Evolutionary conservation across 2,797 vertebrate species (phyloP).

Genomic region (Hephaestus fuliginosus): DNA sequence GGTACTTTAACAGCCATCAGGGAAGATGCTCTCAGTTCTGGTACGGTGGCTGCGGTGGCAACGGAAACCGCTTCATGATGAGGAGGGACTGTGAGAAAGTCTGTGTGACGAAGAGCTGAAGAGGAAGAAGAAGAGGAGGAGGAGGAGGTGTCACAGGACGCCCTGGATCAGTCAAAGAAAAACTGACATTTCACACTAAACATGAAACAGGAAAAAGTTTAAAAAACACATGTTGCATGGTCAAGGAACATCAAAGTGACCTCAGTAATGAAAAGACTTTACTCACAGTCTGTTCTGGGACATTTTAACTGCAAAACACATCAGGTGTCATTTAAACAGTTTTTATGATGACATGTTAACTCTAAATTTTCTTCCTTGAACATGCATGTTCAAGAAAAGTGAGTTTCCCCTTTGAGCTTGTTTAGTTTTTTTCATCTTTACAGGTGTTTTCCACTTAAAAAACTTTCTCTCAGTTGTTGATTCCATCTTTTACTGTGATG

Average conservation of each 20-base stretch:
- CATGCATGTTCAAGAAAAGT: neutral
- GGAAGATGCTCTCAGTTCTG: conserved; percentile 81
- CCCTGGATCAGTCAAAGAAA: neutral
- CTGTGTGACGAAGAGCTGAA: conserved; percentile 59
- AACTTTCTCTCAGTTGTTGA: neutral
- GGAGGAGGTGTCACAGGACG: neutral
- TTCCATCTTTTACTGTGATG: neutral
- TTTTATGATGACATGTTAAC: neutral
- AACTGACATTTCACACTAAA: accelerated
- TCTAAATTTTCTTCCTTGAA: neutral
- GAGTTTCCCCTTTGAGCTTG: neutral
- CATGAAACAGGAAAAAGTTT: neutral
- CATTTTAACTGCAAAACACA: neutral
- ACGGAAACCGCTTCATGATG: conserved; percentile 83
- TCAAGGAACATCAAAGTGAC: neutral
- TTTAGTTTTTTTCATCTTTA: neutral
- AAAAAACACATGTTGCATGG: neutral
- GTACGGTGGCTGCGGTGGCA: conserved; percentile 86
- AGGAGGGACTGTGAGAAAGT: conserved; percentile 74
- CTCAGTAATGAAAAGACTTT: neutral
- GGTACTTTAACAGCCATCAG: conserved; percentile 79
- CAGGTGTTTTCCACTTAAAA: neutral
- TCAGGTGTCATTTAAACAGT: neutral
- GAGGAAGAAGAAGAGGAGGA: neutral
- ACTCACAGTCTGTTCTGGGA: neutral